Percentiles rank a stretch among this genome's conserved stretches.
phyloP scores from a whole-genome alignment of 1,140 invertebrate species.

The Hylaeus anthracinus region DNA sequence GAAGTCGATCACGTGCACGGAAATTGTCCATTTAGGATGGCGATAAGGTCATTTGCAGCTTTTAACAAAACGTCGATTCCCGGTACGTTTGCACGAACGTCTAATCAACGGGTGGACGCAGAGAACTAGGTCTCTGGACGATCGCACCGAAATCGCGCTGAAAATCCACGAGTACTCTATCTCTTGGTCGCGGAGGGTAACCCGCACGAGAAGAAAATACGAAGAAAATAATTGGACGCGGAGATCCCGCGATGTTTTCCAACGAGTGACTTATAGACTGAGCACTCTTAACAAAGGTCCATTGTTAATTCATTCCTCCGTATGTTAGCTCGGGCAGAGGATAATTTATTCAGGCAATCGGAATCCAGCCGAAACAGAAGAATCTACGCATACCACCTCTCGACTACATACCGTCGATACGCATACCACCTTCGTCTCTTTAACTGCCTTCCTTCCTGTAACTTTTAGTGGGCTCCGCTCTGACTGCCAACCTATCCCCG shows the following conservation, averaged over 20 bases:
- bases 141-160: too few relatives aligned
- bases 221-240: constrained; percentile 12
- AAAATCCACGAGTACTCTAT: too few relatives aligned
- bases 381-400: constrained; percentile 31
- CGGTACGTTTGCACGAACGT: too few relatives aligned
- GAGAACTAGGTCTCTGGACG: too few relatives aligned
- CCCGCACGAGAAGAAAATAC: background rate
- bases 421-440: constrained; percentile 36
- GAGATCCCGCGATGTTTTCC: background rate
- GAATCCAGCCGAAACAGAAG: constrained; percentile 37
- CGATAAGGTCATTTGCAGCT: background rate
- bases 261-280: constrained; percentile 34
- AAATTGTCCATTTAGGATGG: background rate
- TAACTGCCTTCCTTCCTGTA: constrained; percentile 51
- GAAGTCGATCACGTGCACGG: background rate
- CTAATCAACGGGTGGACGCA: too few relatives aligned
- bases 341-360: constrained; percentile 46
- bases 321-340: constrained; percentile 15
- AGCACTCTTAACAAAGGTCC: constrained; percentile 47
- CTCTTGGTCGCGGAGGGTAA: too few relatives aligned
- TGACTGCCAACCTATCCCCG: background rate
- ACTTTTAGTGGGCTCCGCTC: constrained; percentile 38
- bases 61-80: background rate
- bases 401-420: constrained; percentile 26
- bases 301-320: constrained; percentile 43